Conservation (phyloP, 2,797 vertebrate species). For the Podargus strigoides region DNA sequence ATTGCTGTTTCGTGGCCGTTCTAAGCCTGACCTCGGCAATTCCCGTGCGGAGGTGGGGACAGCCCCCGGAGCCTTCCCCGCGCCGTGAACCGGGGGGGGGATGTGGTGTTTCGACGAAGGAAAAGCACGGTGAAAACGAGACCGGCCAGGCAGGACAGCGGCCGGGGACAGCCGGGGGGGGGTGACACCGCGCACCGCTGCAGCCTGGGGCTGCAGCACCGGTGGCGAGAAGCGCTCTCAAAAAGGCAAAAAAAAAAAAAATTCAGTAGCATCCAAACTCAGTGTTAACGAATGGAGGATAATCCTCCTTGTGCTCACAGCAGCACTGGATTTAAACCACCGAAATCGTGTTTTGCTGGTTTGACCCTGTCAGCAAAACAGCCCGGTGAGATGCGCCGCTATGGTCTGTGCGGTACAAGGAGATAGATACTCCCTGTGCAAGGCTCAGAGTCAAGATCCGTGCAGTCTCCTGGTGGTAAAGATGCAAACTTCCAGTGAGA, state of each 20-base stretch:
- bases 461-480: accelerated
- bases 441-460: no score
- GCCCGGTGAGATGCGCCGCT: accelerated
- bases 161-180: accelerated
- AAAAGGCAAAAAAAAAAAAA: not conserved
- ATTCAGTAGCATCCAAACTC: accelerated
- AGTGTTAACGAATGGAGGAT: not conserved
- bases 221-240: no score
- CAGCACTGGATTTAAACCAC: not conserved
- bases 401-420: accelerated
- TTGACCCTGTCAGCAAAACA: accelerated
- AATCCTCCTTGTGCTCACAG: no score
- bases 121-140: not conserved
- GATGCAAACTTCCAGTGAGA: not conserved
- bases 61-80: no score
- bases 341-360: accelerated
- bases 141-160: accelerated
- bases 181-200: not conserved
- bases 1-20: accelerated
- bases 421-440: accelerated
- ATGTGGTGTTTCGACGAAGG: no score
- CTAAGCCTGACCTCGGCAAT: accelerated
- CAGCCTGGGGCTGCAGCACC: not conserved
- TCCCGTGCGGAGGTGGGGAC: accelerated
- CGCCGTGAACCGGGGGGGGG: not conserved